Base-by-base conservation (phyloP, 1,140 invertebrate genomes). In the Drosophila neocordata region DNA sequence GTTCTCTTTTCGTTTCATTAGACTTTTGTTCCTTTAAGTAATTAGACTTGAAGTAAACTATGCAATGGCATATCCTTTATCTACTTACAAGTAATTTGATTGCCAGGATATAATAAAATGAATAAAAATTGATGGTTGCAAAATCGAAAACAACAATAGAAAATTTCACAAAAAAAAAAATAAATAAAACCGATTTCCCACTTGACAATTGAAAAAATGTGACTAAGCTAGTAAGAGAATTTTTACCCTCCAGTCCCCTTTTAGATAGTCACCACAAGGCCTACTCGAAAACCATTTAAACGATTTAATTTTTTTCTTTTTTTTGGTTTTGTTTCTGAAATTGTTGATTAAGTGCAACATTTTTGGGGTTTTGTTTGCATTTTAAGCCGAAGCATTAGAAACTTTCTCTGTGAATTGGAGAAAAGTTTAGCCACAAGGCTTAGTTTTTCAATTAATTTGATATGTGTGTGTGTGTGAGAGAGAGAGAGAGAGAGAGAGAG, bases 361-460 rank as follows among this genome's bases (percentile, higher is more conserved):
- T 87, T 24, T 74, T 74, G 53, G 60, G 82, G 82, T 58, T 81
- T 80, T 87, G 73, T 77, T 77, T 85, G 81, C 64, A 68, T 72
- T 63, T 64, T 55, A 31, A 31, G 44, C 38, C 55, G 60, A 66
- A 72, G 52, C 1, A 35, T 38, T 41, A 57, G 24, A 48, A 37
- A 41, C 24, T 59, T 52, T 37, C 52, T 55, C 38, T 52, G 48
- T 24, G 59, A 22, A 64, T 53, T 37, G 27, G 9, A 27, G 34
- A 61, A 65, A 73, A 73, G 59, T 64, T 79, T 58, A 31, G 65
- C 52, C 55, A 15, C 5, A 35, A 57, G 77, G 69, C 69, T 69
- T 77, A 85, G 82, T 74, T 85, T 85, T 87, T 87, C 77, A 85
- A 84, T 84, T 85, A 77, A 60, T 77, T 81, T 71, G 73, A 87